These are phyloP conservation scores for Lomographa bimaculata DNA, from an alignment of 2,888 invertebrate species.

Conservation along the genomic window DNA sequence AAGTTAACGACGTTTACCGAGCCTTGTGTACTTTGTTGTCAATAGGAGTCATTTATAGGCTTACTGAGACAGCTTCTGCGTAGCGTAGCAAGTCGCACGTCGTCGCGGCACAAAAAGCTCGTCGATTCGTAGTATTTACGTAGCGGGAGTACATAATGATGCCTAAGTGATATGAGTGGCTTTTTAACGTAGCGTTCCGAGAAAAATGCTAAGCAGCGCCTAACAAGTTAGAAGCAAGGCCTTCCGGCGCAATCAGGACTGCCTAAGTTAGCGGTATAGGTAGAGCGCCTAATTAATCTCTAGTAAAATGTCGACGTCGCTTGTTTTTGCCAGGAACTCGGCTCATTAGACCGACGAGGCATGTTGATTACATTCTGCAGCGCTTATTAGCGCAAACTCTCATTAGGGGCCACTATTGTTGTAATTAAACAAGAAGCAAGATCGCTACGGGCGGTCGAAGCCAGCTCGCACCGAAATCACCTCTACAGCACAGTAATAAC, in stretches of 20 bases:
- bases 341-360: conserved; percentile 81
- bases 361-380: conserved; percentile 83
- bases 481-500: conserved; percentile 51
- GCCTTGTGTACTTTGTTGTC: conserved; percentile 69
- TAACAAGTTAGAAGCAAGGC: conserved; percentile 59
- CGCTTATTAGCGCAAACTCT: conserved; percentile 83
- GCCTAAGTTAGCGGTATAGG: conserved; percentile 60
- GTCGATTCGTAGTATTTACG: conserved; percentile 36
- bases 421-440: conserved; percentile 80
- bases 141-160: conserved; percentile 30
- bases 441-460: conserved; percentile 51
- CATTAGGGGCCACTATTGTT: conserved; percentile 83
- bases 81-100: not conserved
- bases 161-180: conserved; percentile 36
- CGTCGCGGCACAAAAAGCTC: conserved; percentile 37
- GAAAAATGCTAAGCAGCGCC: conserved; percentile 53
- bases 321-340: conserved; percentile 80
- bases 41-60: conserved; percentile 61
- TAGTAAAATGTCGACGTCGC: conserved; percentile 76
- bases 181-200: conserved; percentile 46
- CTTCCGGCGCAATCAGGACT: conserved; percentile 54
- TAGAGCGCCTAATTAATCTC: conserved; percentile 78
- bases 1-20: conserved; percentile 78
- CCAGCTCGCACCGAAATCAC: conserved; percentile 47
- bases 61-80: conserved; percentile 32